Conservation (phyloP, 2,113 vertebrate species). For the Podiceps cristatus region DNA sequence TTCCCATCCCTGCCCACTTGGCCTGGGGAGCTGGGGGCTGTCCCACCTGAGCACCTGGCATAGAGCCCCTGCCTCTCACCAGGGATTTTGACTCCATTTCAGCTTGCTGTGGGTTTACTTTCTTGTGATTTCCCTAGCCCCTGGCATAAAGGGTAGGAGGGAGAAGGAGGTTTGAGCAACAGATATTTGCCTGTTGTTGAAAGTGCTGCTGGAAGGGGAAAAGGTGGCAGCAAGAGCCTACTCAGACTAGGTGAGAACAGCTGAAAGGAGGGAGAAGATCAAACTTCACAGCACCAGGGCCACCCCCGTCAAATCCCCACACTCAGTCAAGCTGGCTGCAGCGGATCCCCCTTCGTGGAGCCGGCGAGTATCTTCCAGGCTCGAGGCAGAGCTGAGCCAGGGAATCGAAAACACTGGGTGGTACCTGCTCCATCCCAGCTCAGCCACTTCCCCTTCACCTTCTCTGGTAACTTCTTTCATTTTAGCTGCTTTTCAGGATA, state of each 20-base stretch:
- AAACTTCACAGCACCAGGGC: background rate
- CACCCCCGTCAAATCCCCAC: rapidly evolving
- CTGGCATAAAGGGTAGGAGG: background rate
- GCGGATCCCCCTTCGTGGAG: background rate
- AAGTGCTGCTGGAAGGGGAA: background rate
- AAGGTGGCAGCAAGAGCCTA: background rate
- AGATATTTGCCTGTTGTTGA: background rate
- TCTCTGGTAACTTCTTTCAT: background rate
- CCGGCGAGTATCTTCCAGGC: rapidly evolving
- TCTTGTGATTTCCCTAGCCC: background rate
- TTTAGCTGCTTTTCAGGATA: background rate
- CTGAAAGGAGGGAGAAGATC: background rate
- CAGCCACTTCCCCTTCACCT: background rate
- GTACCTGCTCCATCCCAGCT: background rate
- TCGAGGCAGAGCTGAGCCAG: background rate
- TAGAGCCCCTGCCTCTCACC: background rate
- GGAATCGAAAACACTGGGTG: background rate
- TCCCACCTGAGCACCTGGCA: background rate
- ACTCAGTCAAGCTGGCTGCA: rapidly evolving
- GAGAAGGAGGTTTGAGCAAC: background rate
- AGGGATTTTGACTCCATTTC: background rate
- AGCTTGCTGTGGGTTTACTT: background rate
- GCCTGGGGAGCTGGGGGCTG: background rate
- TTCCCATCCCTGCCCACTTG: background rate
- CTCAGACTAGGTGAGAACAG: background rate